Conservation (phyloP, 2,888 invertebrate species). For the Athetis lepigone region DNA sequence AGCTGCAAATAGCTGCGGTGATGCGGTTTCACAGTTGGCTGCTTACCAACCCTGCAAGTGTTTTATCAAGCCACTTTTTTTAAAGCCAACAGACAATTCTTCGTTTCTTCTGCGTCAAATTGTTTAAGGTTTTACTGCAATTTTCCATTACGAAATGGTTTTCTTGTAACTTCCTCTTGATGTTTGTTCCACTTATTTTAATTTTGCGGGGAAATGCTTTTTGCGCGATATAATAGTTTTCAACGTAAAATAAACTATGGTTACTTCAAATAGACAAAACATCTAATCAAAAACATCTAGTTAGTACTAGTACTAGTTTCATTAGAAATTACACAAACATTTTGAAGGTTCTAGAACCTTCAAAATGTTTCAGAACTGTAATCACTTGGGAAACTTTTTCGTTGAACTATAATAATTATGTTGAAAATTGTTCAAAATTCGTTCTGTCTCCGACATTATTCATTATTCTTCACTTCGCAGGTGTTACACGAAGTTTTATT, state of each 20-base stretch:
- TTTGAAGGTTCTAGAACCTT: background rate
- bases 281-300: background rate
- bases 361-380: background rate
- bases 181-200: conserved; percentile 3
- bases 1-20: conserved; percentile 10
- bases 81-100: too few species aligned
- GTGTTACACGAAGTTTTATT: conserved; percentile 41
- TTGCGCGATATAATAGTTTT: too few species aligned
- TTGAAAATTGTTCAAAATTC: conserved; percentile 21
- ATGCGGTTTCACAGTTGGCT: background rate
- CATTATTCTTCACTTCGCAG: conserved; percentile 35
- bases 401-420: conserved; percentile 39
- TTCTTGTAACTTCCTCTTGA: background rate
- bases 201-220: background rate
- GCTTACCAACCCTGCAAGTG: background rate
- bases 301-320: too few species aligned
- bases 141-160: too few species aligned
- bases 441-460: conserved; percentile 16
- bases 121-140: too few species aligned
- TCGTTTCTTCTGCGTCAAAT: too few species aligned
- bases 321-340: too few species aligned
- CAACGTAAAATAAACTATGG: too few species aligned
- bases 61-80: background rate
- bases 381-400: conserved; percentile 17
- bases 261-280: too few species aligned